Evolutionary conservation across 2,113 vertebrate genomes (phyloP), one percentile per base, ranked within the genome.

Genomic region (Octodon degus): DNA sequence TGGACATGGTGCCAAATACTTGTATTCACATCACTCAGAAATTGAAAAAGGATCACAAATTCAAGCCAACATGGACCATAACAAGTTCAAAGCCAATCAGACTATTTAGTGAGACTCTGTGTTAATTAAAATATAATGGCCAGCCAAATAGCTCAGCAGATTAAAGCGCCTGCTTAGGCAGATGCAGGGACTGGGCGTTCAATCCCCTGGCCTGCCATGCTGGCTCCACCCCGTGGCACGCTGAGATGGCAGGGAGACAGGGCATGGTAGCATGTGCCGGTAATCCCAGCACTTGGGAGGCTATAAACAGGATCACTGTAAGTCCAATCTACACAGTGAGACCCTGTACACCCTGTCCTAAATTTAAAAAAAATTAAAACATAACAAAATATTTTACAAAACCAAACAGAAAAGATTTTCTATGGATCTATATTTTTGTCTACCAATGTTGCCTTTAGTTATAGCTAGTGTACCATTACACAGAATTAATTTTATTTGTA

Each of bases 401-500:
- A 47, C 40, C 40, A 27, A 77, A 77, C 5, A 27, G 47, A 47
- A 77, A 10, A 47, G 89, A 50, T 90, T 94, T 95, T 94, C 37
- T 70, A 37, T 77, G 65, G 25, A 83, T 40, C 32, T 91, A 14
- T 80, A 79, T 67, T 83, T 19, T 81, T 76, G 7, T 88, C 90
- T 85, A 63, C 7, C 25, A 63, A 30, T 81, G 58, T 95, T 90
- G 24, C 37, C 80, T 96, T 91, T 86, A 30, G 27, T 32, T 90
- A 37, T 72, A 67, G 67, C 19, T 32, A 91, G 74, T 62, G 37
- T 86, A 4, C 25, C 74, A 16, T 86, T 93, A 93, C 93, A n/a
- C 25, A 93, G 60, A 70, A 43, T 80, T 93, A 74, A 90, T 88
- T 68, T 89, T 16, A 77, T 91, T 95, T 83, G 32, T 84, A 83